Evolutionary conservation across 2,888 invertebrate genomes (phyloP), one percentile per base, ranked within the genome.

Genomic region (Hirtodrosophila confusa): DNA sequence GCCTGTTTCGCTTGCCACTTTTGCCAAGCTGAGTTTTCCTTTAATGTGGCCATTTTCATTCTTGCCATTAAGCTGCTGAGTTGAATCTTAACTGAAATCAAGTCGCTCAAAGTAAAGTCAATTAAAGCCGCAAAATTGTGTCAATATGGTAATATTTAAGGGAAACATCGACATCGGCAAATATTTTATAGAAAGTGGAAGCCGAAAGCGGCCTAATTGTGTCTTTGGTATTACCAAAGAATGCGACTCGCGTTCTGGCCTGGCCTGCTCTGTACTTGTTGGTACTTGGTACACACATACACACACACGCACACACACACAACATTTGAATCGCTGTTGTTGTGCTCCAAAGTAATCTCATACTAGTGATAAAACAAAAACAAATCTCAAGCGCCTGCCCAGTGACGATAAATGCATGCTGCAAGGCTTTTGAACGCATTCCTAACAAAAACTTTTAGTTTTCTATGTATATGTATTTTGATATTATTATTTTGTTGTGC

Each of bases 391-490:
- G 31, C 62, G 36, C 35, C 62, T 74, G 53, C 58, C 53, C 43
- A 75, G 54, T 70, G 57, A 53, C 40, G 24, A 55, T 12, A 56
- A 58, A 60, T 65, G 87, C 80, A 86, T 86, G 70, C 29, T 75
- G 62, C 58, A 60, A 62, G 65, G 69, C 78, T 84, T 69, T 33
- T 43, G 8, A 68, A 54, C 41, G 44, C 68, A 72, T 75, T 68
- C 51, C 47, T 12, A 58, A 66, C 56, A 56, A 45, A 58, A 43
- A 11, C 36, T n/a, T 41, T 49, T 35, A 23, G 27, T 27, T 49
- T 12, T 9, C 33, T 49, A 49, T 37, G 50, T 29, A 24, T 40
- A 11, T 54, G 44, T 56, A 47, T 54, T 57, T 61, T 48, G 48
- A 48, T 66, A 62, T 66, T 58, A 57, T 49, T 55, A 17, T 17